phyloP scores from a whole-genome alignment of 2,888 invertebrate genomes.

The Conus canariensis region DNA sequence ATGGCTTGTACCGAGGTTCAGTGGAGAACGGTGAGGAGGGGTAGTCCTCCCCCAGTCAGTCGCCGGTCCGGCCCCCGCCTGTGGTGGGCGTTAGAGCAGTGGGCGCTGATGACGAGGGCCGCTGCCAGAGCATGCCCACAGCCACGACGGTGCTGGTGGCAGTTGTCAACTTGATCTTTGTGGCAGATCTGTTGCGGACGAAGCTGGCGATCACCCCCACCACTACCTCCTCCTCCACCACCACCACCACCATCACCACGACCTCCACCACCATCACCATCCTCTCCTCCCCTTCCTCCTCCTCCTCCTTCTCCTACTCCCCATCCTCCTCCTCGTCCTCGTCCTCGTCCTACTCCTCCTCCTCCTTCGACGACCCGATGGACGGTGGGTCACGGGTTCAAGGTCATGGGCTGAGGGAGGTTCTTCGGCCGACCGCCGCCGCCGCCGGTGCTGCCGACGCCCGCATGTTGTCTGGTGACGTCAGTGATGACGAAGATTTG shows the following conservation, averaged over 20 bases:
- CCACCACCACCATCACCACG: background rate
- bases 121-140: constrained; percentile 35
- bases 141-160: constrained; percentile 34
- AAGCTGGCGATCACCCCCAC: constrained; percentile 8
- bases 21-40: background rate
- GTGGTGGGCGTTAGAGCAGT: background rate
- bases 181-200: constrained; percentile 37
- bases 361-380: background rate
- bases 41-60: background rate
- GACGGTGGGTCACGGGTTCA: background rate
- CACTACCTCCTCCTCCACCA: background rate
- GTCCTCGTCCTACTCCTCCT: background rate
- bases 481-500: constrained; percentile 37
- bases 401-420: constrained; percentile 30
- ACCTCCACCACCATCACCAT: constrained; percentile 4
- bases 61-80: background rate
- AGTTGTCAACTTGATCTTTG: constrained; percentile 38
- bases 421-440: background rate
- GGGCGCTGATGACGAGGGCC: background rate
- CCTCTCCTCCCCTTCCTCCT: background rate
- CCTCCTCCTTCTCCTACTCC: background rate
- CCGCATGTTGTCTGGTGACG: constrained; percentile 24
- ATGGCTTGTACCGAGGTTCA: background rate
- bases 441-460: background rate
- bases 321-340: background rate